A percentile compares a stretch with the other conserved stretches of the same genome.
These are phyloP conservation scores for Trachelipus rathkii DNA, from an alignment of 1,140 invertebrate species.

Conservation along the genomic window DNA sequence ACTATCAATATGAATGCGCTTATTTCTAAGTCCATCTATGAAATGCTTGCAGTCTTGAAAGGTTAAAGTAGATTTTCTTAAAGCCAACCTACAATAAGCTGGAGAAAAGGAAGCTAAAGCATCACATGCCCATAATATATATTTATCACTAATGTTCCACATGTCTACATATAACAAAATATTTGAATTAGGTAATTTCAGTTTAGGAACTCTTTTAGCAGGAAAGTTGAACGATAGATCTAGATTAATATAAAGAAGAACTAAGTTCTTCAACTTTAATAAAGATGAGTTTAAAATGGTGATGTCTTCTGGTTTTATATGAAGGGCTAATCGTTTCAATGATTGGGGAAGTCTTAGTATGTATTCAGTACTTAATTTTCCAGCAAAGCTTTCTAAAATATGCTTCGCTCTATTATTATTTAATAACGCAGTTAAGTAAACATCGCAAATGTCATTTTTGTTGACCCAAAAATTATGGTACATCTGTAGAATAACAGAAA, in stretches of 20 bases:
- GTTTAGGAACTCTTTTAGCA: neutral
- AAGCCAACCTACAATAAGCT: neutral
- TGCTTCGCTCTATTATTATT: neutral
- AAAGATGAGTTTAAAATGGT: neutral
- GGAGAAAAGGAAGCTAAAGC: neutral
- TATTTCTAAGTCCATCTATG: neutral
- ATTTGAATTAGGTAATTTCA: neutral
- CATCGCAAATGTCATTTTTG: neutral
- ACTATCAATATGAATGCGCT: neutral
- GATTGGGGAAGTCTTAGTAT: neutral
- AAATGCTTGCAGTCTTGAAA: neutral
- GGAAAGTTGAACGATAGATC: neutral
- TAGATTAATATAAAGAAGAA: neutral
- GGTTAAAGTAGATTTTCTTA: neutral
- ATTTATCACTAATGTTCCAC: neutral
- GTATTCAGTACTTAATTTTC: neutral
- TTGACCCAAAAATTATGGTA: slow-evolving; percentile 5
- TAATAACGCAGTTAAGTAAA: neutral
- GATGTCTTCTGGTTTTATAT: neutral
- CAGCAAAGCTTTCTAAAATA: neutral
- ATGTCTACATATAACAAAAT: neutral
- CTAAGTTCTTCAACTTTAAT: neutral
- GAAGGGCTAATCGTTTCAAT: neutral
- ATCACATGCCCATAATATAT: neutral
- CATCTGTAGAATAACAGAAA: neutral